Evolutionary conservation across 2,797 vertebrate species (phyloP).

Genomic region (Sebastes elongatus): DNA sequence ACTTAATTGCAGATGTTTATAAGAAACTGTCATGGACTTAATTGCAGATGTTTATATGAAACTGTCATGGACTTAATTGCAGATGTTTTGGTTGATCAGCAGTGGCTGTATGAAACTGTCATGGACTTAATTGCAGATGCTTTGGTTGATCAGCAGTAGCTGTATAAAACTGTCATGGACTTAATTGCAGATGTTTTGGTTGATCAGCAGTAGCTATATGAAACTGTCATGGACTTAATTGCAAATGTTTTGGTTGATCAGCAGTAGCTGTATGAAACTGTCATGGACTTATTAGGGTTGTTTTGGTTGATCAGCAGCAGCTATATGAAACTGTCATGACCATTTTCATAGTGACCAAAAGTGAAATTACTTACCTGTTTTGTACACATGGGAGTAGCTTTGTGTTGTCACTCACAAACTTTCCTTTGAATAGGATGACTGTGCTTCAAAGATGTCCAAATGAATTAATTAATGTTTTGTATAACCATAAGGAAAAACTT

Average conservation of each 20-base stretch:
- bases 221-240: no score
- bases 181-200: not conserved
- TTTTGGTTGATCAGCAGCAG: not conserved
- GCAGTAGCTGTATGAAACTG: no score
- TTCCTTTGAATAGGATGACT: not conserved
- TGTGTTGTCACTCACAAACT: not conserved
- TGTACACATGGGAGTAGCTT: not conserved
- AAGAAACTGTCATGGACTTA: not conserved
- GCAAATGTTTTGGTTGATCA: no score
- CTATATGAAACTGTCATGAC: not conserved
- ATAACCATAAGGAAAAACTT: not conserved
- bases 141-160: not conserved
- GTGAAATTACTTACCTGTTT: not conserved
- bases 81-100: not conserved
- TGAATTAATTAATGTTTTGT: not conserved
- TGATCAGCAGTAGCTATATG: not conserved
- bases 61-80: not conserved
- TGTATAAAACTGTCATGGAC: no score
- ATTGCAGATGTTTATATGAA: no score
- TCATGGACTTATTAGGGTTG: not conserved
- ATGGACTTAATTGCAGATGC: not conserved
- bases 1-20: not conserved
- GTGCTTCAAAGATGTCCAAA: not conserved
- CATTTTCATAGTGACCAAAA: not conserved
- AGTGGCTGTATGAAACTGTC: not conserved